Base-by-base conservation (phyloP, 2,888 invertebrate genomes). In the Athrips mouffetella region DNA sequence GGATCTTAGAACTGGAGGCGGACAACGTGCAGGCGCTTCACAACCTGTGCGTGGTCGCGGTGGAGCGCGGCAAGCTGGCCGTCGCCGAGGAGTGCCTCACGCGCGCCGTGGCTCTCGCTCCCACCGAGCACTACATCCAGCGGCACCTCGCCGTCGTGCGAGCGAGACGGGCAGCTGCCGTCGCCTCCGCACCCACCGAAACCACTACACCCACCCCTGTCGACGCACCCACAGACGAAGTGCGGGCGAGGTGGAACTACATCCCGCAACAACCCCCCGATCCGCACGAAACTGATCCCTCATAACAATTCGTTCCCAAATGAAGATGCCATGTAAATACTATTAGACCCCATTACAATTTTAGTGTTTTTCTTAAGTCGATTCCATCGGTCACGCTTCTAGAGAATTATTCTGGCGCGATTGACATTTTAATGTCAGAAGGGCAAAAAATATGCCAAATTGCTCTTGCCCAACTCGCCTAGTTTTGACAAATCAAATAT, bases 11-110 rank as follows among this genome's bases (percentile, higher is more conserved):
- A 62, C 79, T 96, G 55, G 98, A 98, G 63, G 94, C 98, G 0
- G 92, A 93, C 60, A 97, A 98, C 76, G 95, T 97, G 54, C 98
- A 98, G 85, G 98, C 97, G 0, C 89, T 96, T 35, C 98, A 98
- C 89, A 98, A 98, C 82, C 89, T 98, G 18, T 98, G 98, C 81
- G 98, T 98, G 5, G 98, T 98, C 0, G 95, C 95, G 62, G 98
- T 98, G 4, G 98, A 98, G 78, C 91, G 96, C 29, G 97, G 97
- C 7, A 93, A 94, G 64, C 89, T 98, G 21, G 89, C 92, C n/a
- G 89, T 92, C 47, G 98, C 98, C 0, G 95, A 96, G 59, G 90
- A 92, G 45, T 98, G 98, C 73, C 90, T 98, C 13, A 90, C 93
- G 42, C 91, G 93, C 42, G 97, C 96, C 1, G 94, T 94, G 46